These are phyloP conservation scores for Myotis vivesi DNA, from an alignment of 2,797 vertebrate species.

Conservation along the genomic window DNA sequence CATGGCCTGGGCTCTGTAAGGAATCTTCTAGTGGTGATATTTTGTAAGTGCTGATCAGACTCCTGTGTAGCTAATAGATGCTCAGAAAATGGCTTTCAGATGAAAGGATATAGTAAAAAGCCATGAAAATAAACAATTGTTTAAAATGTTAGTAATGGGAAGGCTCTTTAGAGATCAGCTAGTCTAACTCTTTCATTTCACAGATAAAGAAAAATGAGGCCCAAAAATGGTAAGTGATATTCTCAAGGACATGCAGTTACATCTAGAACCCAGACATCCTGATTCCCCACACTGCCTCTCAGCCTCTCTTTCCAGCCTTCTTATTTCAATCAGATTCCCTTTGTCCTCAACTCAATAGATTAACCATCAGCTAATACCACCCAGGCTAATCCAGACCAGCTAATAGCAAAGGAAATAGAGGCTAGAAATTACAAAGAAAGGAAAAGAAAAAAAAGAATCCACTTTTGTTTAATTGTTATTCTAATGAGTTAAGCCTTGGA, in stretches of 20 bases:
- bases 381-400: not conserved
- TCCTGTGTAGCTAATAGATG: not conserved
- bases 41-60: not conserved
- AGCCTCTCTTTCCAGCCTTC: slow-evolving; percentile 1
- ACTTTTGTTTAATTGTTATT: slow-evolving; percentile 66
- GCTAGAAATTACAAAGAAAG: slow-evolving; percentile 43
- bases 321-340: slow-evolving; percentile 29
- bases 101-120: not conserved
- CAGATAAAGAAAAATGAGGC: not conserved
- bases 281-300: not conserved
- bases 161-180: not conserved
- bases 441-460: not conserved
- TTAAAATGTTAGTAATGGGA: slow-evolving; percentile 23
- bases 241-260: not conserved
- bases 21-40: not conserved
- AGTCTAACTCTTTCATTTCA: slow-evolving; percentile 15
- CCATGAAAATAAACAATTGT: not conserved
- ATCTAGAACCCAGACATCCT: not conserved
- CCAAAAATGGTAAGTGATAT: not conserved
- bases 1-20: not conserved
- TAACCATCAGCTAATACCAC: not conserved
- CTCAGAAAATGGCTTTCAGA: slow-evolving; percentile 18
- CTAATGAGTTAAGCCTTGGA: slow-evolving; percentile 51
- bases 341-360: not conserved
- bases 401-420: slow-evolving; percentile 40